Conservation (phyloP, 2,888 invertebrate genomes). For the Oscheius onirici region DNA sequence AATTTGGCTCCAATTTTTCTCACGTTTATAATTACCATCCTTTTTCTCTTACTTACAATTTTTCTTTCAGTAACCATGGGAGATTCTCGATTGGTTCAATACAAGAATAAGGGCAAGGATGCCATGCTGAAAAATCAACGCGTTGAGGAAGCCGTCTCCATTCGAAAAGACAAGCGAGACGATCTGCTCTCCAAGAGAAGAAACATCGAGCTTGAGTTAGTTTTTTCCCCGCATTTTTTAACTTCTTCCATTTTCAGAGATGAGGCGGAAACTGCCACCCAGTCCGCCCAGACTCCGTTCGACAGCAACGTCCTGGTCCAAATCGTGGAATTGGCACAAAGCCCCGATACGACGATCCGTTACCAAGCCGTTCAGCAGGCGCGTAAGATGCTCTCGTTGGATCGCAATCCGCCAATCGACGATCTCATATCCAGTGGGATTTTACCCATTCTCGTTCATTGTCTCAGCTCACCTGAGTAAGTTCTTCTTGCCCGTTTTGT, state of each 20-base stretch:
- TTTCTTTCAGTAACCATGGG: constrained; percentile 16
- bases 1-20: too few species aligned
- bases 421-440: constrained; percentile 92
- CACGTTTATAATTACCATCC: too few species aligned
- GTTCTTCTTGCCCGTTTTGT: not conserved
- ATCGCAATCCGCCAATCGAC: constrained; percentile 97
- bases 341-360: constrained; percentile 82
- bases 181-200: constrained; percentile 93
- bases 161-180: constrained; percentile 96
- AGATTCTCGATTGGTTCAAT: constrained; percentile 72
- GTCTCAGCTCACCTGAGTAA: constrained; percentile 76
- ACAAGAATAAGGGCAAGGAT: constrained; percentile 99
- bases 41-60: too few species aligned
- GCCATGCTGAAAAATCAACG: constrained; percentile 80
- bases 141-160: constrained; percentile 74
- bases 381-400: constrained; percentile 91
- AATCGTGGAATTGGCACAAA: constrained; percentile 86
- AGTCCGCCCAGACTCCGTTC: constrained; percentile 36
- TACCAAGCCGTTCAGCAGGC: constrained; percentile 85
- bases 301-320: constrained; percentile 77
- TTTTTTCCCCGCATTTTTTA: not conserved
- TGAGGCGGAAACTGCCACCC: constrained; percentile 39
- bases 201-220: constrained; percentile 79
- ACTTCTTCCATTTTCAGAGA: constrained; percentile 34
- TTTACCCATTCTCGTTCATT: constrained; percentile 89